Percentiles rank a stretch among this genome's conserved stretches.
phyloP scores from a whole-genome alignment of 1,140 invertebrate species.

The Armadillidium nasatum region DNA sequence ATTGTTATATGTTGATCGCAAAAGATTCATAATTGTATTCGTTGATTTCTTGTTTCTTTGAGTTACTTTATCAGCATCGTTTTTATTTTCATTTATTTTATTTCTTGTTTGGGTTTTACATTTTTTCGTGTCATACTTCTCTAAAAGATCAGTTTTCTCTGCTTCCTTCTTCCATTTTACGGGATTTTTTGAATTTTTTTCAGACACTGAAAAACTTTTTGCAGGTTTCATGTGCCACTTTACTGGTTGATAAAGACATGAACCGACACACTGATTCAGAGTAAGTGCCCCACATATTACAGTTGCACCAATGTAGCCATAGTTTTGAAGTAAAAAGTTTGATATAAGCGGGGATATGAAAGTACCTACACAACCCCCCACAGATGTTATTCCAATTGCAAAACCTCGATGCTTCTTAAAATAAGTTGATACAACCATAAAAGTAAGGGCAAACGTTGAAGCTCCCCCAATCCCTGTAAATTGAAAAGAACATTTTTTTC shows the following conservation, averaged over 20 bases:
- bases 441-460: conserved; percentile 34
- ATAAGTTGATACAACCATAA: conserved; percentile 27
- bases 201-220: too few relatives aligned
- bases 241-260: conserved; percentile 24
- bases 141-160: background rate
- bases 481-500: conserved; percentile 40
- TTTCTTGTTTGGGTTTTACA: background rate
- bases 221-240: conserved; percentile 28
- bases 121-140: background rate
- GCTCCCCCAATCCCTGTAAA: conserved; percentile 19
- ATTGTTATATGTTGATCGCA: too few relatives aligned
- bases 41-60: too few relatives aligned
- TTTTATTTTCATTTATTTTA: background rate
- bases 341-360: conserved; percentile 19
- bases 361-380: conserved; percentile 16
- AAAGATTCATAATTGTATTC: too few relatives aligned
- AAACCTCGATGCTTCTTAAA: conserved; percentile 25
- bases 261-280: conserved; percentile 63
- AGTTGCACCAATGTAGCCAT: conserved; percentile 16
- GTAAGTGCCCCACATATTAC: conserved; percentile 58
- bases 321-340: conserved; percentile 7
- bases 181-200: background rate
- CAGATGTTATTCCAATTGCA: conserved; percentile 32
- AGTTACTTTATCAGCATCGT: background rate
- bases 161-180: background rate